phyloP scores from a whole-genome alignment of 2,888 invertebrate genomes.

The Hoplodrina blanda region DNA sequence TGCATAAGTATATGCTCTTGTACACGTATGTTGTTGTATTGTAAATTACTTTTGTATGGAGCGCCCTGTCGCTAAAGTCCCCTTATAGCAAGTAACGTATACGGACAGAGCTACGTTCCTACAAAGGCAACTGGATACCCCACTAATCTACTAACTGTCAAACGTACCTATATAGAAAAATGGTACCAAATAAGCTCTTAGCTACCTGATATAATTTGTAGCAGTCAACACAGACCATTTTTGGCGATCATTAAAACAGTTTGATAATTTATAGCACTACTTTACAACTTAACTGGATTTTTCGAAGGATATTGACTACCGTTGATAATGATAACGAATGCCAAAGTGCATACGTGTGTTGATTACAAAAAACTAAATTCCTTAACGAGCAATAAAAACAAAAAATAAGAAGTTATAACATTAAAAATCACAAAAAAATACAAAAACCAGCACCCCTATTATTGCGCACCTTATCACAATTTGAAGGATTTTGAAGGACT shows the following conservation, averaged over 20 bases:
- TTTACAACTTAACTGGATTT: constrained; percentile 32
- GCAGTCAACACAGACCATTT: constrained; percentile 57
- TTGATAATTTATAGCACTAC: constrained; percentile 49
- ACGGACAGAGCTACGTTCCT: constrained; percentile 33
- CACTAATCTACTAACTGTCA: constrained; percentile 38
- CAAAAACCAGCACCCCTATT: no score
- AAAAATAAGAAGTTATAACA: no score
- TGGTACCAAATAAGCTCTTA: constrained; percentile 50
- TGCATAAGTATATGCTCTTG: no score
- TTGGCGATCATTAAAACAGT: constrained; percentile 56
- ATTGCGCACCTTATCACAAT: no score
- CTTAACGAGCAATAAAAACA: no score
- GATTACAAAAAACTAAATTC: not conserved
- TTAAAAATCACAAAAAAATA: no score
- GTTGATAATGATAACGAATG: constrained; percentile 39
- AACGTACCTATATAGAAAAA: constrained; percentile 43
- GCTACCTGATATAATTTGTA: constrained; percentile 43
- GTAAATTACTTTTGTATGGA: not conserved
- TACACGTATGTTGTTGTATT: no score
- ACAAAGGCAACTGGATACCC: constrained; percentile 56
- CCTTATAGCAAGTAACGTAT: constrained; percentile 23
- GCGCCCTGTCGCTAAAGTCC: not conserved
- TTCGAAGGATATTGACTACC: constrained; percentile 37
- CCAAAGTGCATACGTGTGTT: constrained; percentile 18
- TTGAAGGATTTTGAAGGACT: no score